Conservation (phyloP, 30 jellyfish, hydroid and myxozoan species). For the Morbakka virulenta region DNA sequence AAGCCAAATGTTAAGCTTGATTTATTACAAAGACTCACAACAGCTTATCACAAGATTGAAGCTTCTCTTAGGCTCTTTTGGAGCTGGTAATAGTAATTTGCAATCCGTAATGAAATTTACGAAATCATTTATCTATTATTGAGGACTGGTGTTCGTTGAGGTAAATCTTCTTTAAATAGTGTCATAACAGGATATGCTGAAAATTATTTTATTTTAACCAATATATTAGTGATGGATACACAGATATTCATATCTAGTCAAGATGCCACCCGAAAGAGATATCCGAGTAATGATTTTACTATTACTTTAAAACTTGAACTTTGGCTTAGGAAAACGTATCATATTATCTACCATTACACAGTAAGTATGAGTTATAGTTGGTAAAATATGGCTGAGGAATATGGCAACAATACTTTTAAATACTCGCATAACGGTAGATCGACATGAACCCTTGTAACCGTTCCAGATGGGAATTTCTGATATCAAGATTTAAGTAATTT, state of each 20-base stretch:
- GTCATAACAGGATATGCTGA: background rate
- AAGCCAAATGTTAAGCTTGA: background rate
- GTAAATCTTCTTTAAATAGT: background rate
- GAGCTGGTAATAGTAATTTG: constrained; percentile 15
- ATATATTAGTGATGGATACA: background rate
- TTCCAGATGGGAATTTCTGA: no score
- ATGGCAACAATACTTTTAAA: constrained; percentile 6
- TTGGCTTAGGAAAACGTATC: no score
- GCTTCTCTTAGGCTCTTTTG: background rate
- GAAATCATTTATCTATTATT: constrained; percentile 13
- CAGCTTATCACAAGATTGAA: constrained; percentile 2
- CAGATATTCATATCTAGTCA: background rate
- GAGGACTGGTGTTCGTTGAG: no score
- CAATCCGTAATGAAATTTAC: constrained; percentile 5
- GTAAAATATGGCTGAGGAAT: constrained; percentile 1
- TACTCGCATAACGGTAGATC: no score
- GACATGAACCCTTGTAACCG: no score
- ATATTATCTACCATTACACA: no score
- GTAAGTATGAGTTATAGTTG: constrained; percentile 23
- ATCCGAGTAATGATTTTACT: constrained; percentile 7
- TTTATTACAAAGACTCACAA: constrained; percentile 18
- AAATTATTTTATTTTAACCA: constrained; percentile 2
- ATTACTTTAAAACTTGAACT: constrained; percentile 1
- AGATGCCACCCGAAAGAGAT: background rate
- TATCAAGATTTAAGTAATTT: no score